A percentile compares a stretch with the other conserved stretches of the same genome.
Conservation (phyloP, 2,888 invertebrate species). For the Orchesellides sinensis region DNA sequence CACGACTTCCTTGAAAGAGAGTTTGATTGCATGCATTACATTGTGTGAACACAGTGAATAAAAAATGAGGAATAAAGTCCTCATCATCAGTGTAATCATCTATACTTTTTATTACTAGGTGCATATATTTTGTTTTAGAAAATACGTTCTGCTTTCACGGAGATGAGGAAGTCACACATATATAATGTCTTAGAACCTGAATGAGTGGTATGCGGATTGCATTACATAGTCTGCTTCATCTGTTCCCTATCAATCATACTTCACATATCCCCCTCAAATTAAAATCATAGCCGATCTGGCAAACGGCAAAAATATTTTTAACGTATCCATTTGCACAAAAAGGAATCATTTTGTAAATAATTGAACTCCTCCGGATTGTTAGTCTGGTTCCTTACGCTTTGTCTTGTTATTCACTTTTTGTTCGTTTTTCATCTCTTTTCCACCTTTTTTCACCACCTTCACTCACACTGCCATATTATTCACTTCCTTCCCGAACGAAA, state of each 20-base stretch:
- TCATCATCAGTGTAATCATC: no score
- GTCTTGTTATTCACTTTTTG: conserved; percentile 55
- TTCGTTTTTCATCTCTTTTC: conserved; percentile 35
- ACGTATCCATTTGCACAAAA: conserved; percentile 38
- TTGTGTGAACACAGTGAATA: conserved; percentile 56
- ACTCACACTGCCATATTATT: conserved; percentile 10
- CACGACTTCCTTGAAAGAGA: conserved; percentile 53
- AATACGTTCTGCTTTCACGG: conserved; percentile 57
- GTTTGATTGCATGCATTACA: no score
- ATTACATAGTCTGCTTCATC: conserved; percentile 44
- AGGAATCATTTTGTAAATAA: conserved; percentile 26
- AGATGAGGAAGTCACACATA: conserved; percentile 17
- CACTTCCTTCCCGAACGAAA: background rate
- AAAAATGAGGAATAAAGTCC: background rate
- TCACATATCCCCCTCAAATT: conserved; percentile 24
- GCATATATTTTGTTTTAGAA: conserved; percentile 12
- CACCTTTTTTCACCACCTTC: conserved; percentile 63
- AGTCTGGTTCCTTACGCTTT: background rate
- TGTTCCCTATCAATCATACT: conserved; percentile 63
- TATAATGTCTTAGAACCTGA: conserved; percentile 1
- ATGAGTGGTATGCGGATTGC: no score
- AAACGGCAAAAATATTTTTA: conserved; percentile 27
- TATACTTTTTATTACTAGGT: no score
- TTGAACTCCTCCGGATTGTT: conserved; percentile 52
- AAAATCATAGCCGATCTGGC: background rate